These are phyloP conservation scores for Poeciliopsis turrubarensis DNA, from an alignment of 2,113 vertebrate species.

Conservation along the genomic window DNA sequence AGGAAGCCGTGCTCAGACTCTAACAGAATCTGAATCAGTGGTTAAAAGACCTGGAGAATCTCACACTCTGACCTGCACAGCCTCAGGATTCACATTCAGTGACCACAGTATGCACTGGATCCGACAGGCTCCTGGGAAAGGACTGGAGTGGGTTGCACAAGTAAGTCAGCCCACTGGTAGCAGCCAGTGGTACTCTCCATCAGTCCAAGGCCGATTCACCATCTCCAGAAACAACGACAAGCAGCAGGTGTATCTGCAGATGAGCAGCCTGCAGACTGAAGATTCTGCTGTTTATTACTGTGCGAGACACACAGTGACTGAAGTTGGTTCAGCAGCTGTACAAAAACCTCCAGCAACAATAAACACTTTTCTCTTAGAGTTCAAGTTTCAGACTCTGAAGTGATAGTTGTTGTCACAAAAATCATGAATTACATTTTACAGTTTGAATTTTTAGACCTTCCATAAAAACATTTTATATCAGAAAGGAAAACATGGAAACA, in stretches of 20 bases:
- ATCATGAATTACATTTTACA: too few species aligned
- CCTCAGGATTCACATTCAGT: background rate
- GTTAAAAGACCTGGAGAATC: background rate
- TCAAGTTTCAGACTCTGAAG: too few species aligned
- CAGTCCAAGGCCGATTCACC: background rate
- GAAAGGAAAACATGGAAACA: too few species aligned
- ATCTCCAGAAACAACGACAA: background rate
- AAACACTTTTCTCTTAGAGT: background rate
- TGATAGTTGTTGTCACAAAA: too few species aligned
- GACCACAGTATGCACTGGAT: background rate
- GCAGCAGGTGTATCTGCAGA: background rate
- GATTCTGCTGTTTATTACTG: background rate
- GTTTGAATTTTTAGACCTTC: too few species aligned
- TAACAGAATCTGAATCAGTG: background rate
- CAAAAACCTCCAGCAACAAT: background rate
- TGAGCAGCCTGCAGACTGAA: background rate
- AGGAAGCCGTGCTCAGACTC: background rate
- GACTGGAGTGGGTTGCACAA: background rate
- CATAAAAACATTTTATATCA: too few species aligned
- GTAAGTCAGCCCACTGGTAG: background rate
- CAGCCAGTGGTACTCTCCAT: accelerated
- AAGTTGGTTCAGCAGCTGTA: background rate
- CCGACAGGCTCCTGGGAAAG: conserved; percentile 1
- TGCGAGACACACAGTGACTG: background rate
- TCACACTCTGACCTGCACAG: background rate